Conservation (phyloP, 1,140 invertebrate genomes). For the Patella vulgata region DNA sequence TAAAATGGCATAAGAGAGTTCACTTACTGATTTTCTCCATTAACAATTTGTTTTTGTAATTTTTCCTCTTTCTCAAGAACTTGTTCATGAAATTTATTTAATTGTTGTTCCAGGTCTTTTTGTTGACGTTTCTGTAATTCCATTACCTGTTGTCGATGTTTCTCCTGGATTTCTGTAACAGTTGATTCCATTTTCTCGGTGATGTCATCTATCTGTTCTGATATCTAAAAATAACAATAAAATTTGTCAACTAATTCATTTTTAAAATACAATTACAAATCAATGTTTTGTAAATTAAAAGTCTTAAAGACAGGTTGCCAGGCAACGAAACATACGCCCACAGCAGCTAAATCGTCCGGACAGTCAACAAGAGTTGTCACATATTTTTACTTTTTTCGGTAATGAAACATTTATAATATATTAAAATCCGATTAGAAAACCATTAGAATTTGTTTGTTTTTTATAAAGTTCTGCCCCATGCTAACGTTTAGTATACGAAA, state of each 20-base stretch:
- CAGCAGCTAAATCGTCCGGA: too few species aligned
- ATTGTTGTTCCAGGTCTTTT: constrained; percentile 45
- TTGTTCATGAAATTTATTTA: constrained; percentile 36
- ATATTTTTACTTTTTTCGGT: too few species aligned
- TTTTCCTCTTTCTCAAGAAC: constrained; percentile 45
- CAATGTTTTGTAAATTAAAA: background rate
- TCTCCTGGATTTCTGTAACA: constrained; percentile 39
- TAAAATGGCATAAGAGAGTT: too few species aligned
- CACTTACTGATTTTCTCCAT: constrained; percentile 9
- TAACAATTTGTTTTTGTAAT: constrained; percentile 39
- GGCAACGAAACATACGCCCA: too few species aligned
- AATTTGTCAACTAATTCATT: background rate
- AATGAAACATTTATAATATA: too few species aligned
- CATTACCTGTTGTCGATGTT: constrained; percentile 46
- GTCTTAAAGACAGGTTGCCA: too few species aligned
- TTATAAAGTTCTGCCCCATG: too few species aligned
- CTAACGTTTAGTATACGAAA: too few species aligned
- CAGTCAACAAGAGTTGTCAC: too few species aligned
- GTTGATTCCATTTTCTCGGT: constrained; percentile 40
- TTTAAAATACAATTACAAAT: background rate
- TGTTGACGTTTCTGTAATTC: constrained; percentile 51
- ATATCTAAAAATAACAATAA: constrained; percentile 39
- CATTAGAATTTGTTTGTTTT: too few species aligned
- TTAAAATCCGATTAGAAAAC: too few species aligned
- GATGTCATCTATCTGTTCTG: constrained; percentile 50